Evolutionary conservation across 2,888 invertebrate species (phyloP).

Genomic region (Chrysina gloriosa): DNA sequence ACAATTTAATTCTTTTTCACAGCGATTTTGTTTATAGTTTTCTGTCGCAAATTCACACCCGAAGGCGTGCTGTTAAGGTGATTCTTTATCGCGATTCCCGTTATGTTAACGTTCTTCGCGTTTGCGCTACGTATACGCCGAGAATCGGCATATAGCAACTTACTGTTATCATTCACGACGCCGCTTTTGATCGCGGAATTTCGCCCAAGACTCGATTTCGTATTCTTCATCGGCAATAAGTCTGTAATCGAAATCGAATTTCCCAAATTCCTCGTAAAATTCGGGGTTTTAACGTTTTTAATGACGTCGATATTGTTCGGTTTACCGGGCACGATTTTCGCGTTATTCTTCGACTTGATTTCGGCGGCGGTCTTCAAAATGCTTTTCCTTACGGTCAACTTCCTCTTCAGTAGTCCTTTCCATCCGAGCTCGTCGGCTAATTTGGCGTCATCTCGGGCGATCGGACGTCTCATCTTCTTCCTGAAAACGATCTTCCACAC

Average conservation of each 20-base stretch:
- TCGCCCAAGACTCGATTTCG: neutral
- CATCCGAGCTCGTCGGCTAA: slow-evolving; percentile 43
- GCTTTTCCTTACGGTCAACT: slow-evolving; percentile 13
- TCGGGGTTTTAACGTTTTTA: neutral
- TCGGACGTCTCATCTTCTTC: slow-evolving; percentile 42
- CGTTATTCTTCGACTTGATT: slow-evolving; percentile 8
- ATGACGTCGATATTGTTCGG: slow-evolving; percentile 15
- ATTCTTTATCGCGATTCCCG: slow-evolving; percentile 7
- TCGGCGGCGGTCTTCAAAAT: neutral
- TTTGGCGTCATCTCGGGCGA: slow-evolving; percentile 36
- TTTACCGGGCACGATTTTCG: neutral
- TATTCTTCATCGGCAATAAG: neutral
- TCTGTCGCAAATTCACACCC: neutral
- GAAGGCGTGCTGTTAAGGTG: neutral
- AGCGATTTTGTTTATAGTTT: neutral
- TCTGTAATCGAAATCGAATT: neutral
- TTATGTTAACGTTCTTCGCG: slow-evolving; percentile 10
- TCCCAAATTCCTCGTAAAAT: neutral
- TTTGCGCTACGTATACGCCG: neutral
- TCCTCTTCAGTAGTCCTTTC: slow-evolving; percentile 43
- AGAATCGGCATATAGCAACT: neutral
- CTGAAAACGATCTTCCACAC: slow-evolving; percentile 51
- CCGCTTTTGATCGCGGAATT: neutral
- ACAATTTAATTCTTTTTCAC: neutral
- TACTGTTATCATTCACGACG: neutral